Percentiles rank a stretch among this genome's conserved stretches.
Conservation (phyloP, 2,888 invertebrate genomes). For the Myathropa florea region DNA sequence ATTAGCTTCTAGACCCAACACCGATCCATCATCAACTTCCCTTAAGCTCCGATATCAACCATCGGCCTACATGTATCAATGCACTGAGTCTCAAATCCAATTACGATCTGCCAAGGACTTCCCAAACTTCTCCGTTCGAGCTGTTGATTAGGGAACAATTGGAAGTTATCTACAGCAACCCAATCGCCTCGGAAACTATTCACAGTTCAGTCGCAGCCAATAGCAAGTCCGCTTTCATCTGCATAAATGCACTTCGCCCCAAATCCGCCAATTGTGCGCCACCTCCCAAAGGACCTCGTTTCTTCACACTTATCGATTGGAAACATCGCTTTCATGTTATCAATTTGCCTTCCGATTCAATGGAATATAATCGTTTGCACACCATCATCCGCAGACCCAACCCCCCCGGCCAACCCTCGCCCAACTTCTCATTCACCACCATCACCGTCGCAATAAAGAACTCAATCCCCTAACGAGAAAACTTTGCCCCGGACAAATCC, state of each 20-base stretch:
- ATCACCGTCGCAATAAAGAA: conserved; percentile 32
- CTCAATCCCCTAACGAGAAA: conserved; percentile 65
- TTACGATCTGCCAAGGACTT: background rate
- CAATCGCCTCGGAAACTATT: background rate
- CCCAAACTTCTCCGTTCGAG: background rate
- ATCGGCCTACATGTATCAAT: background rate
- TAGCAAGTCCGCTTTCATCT: background rate
- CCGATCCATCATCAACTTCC: background rate
- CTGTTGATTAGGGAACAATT: background rate
- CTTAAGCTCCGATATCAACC: background rate
- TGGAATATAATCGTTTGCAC: conserved; percentile 28
- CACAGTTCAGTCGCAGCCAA: background rate
- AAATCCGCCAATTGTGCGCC: background rate
- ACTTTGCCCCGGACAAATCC: conserved; percentile 60
- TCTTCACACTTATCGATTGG: conserved; percentile 36
- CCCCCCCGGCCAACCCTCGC: background rate
- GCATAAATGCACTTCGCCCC: background rate
- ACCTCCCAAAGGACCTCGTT: conserved; percentile 12
- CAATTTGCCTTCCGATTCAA: conserved; percentile 42
- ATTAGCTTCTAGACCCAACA: background rate
- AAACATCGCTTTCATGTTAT: conserved; percentile 52
- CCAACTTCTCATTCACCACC: background rate
- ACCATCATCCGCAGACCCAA: background rate
- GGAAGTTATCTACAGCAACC: background rate
- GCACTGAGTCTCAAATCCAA: background rate